Percentiles rank a stretch among this genome's conserved stretches.
phyloP scores from a whole-genome alignment of 1,140 invertebrate genomes.

The Apocrypta bakeri region DNA sequence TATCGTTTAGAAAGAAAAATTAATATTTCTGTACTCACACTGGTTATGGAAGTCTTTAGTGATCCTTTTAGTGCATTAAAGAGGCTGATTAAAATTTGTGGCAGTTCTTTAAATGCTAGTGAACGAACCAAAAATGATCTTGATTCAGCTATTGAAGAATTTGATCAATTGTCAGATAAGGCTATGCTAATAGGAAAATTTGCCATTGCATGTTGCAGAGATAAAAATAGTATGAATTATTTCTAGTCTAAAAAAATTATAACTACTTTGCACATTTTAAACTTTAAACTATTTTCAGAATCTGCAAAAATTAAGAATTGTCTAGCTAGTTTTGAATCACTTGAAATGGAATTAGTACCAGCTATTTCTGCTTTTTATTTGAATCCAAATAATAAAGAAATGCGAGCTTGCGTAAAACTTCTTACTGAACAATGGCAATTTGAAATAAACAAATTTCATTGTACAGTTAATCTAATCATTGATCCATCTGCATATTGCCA shows the following conservation, averaged over 20 bases:
- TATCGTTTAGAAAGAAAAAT: slow-evolving; percentile 71
- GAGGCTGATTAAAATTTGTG: slow-evolving; percentile 69
- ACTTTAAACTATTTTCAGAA: slow-evolving; percentile 67
- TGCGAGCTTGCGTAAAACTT: slow-evolving; percentile 69
- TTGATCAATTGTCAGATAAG: slow-evolving; percentile 80
- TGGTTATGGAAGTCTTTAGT: slow-evolving; percentile 71
- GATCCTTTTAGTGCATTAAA: slow-evolving; percentile 66
- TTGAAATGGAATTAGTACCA: slow-evolving; percentile 80
- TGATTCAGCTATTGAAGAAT: slow-evolving; percentile 73
- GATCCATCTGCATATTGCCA: slow-evolving; percentile 80
- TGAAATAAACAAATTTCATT: slow-evolving; percentile 76
- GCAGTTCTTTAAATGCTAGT: slow-evolving; percentile 63
- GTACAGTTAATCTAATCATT: slow-evolving; percentile 78
- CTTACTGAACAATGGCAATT: slow-evolving; percentile 76
- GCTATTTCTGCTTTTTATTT: slow-evolving; percentile 73
- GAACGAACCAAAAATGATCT: slow-evolving; percentile 66
- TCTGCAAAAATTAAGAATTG: slow-evolving; percentile 77
- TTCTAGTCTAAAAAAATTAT: slow-evolving; percentile 34
- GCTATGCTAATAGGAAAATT: slow-evolving; percentile 80
- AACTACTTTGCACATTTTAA: slow-evolving; percentile 7
- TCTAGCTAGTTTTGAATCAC: slow-evolving; percentile 79
- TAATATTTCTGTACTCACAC: slow-evolving; percentile 69
- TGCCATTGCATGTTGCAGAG: slow-evolving; percentile 80
- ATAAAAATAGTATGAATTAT: slow-evolving; percentile 74
- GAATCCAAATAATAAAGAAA: slow-evolving; percentile 68